Evolutionary conservation across 2,888 invertebrate species (phyloP).

Genomic region (Euclidia mi): DNA sequence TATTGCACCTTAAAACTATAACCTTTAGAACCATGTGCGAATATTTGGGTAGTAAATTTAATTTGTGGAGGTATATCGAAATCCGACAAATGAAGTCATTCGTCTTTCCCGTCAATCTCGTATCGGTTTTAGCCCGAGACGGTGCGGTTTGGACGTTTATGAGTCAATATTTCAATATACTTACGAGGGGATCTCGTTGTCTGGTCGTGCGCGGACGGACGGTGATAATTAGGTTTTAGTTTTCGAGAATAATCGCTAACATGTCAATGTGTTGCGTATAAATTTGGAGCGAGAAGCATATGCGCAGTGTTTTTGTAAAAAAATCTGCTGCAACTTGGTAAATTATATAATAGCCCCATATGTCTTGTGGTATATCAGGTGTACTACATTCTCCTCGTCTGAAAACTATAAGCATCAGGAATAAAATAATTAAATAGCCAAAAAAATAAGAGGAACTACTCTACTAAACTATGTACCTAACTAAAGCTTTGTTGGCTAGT

Average conservation of each 20-base stretch:
- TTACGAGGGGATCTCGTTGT: conserved; percentile 80
- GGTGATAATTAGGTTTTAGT: conserved; percentile 43
- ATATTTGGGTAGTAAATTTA: conserved; percentile 8
- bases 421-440: no score
- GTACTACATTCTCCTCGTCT: no score
- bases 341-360: no score
- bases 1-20: conserved; percentile 42
- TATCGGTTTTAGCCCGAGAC: conserved; percentile 79
- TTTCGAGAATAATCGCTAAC: neutral
- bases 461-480: no score
- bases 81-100: conserved; percentile 88
- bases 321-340: no score
- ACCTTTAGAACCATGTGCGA: neutral
- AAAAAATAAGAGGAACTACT: no score
- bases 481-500: no score
- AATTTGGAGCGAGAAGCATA: no score
- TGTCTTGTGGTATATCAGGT: no score
- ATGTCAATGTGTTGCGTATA: conserved; percentile 8
- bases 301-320: no score
- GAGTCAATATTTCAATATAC: conserved; percentile 89
- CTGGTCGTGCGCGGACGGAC: conserved; percentile 29
- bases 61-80: conserved; percentile 82
- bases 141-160: conserved; percentile 81
- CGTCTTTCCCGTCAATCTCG: conserved; percentile 80
- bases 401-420: no score